phyloP scores from a whole-genome alignment of 2,888 invertebrate genomes.

The Pemphredon lugubris region DNA sequence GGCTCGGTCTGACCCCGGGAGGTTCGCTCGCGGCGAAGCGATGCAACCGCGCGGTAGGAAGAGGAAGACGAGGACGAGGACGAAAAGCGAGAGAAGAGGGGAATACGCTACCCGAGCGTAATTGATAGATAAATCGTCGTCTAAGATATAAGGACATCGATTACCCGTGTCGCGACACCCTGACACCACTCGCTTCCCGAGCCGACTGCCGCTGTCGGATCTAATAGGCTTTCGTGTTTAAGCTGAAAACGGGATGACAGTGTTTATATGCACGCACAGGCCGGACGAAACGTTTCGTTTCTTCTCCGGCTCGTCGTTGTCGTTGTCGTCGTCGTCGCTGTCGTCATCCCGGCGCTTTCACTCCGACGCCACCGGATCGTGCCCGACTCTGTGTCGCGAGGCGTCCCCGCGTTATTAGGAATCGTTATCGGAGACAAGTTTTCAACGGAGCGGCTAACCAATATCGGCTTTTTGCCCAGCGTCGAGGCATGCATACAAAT shows the following conservation, averaged over 20 bases:
- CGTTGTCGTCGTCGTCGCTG: no score
- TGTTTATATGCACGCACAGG: constrained; percentile 43
- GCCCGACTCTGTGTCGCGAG: constrained; percentile 46
- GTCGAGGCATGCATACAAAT: constrained; percentile 64
- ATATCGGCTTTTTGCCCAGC: constrained; percentile 62
- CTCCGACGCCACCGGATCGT: constrained; percentile 40
- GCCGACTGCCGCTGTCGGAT: constrained; percentile 48
- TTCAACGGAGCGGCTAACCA: constrained; percentile 47
- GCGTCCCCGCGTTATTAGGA: constrained; percentile 64
- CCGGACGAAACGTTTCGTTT: constrained; percentile 10
- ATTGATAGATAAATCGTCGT: constrained; percentile 49
- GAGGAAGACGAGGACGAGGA: no score
- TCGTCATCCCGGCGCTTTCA: constrained; percentile 50
- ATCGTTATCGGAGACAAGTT: constrained; percentile 68
- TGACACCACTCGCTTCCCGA: constrained; percentile 27
- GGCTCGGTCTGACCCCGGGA: no score
- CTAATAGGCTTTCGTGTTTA: constrained; percentile 54
- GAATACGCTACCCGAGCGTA: constrained; percentile 11
- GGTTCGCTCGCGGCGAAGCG: no score
- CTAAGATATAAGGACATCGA: constrained; percentile 37
- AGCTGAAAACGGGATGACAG: constrained; percentile 60
- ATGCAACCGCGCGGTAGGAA: no score
- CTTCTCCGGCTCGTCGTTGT: constrained; percentile 9
- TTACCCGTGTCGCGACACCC: constrained; percentile 36
- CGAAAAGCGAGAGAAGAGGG: no score